phyloP scores from a whole-genome alignment of 2,888 invertebrate genomes.

The Amitus sp. region DNA sequence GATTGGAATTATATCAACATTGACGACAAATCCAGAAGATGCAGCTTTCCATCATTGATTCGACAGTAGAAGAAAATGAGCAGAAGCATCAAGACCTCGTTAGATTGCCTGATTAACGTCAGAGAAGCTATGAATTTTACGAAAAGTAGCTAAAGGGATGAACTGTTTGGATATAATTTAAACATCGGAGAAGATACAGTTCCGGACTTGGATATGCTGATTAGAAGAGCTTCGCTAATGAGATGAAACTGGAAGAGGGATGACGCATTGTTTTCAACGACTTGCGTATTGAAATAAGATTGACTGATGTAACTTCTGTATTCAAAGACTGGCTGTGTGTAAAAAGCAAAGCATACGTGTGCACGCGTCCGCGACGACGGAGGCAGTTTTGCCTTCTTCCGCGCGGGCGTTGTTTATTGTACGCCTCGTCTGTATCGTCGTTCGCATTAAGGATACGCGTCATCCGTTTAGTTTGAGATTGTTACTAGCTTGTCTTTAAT shows the following conservation, averaged over 20 bases:
- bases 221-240: not conserved
- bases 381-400: conserved; percentile 36
- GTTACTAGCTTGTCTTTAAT: conserved; percentile 62
- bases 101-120: conserved; percentile 6
- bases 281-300: conserved; percentile 33
- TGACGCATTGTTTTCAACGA: conserved; percentile 6
- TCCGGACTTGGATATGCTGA: no score
- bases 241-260: not conserved
- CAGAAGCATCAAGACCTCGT: conserved; percentile 1
- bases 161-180: no score
- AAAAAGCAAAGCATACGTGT: conserved; percentile 53
- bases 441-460: conserved; percentile 53
- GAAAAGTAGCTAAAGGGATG: no score
- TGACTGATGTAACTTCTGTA: conserved; percentile 15
- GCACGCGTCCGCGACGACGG: conserved; percentile 41
- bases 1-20: no score
- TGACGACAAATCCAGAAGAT: no score
- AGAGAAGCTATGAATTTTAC: not conserved
- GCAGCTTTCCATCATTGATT: not conserved
- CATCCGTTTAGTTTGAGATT: conserved; percentile 57
- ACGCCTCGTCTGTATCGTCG: conserved; percentile 46
- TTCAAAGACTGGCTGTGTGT: conserved; percentile 39
- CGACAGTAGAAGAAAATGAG: not conserved
- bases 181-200: no score
- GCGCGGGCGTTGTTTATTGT: conserved; percentile 31